Conservation (phyloP, 2,113 vertebrate genomes). For the Puffinus mauretanicus region DNA sequence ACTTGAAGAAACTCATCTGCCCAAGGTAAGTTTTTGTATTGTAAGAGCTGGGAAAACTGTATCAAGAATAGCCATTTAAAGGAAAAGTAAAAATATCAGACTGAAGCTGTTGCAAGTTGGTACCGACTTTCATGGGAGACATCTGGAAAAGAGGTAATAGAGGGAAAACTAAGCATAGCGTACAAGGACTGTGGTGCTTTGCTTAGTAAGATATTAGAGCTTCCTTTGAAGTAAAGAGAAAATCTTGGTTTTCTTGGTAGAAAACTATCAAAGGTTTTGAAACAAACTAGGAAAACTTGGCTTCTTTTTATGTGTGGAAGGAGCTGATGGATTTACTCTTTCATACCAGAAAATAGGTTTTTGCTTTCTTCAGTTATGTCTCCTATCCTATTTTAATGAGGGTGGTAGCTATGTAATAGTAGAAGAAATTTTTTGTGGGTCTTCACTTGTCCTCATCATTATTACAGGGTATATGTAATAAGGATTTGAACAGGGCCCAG, state of each 20-base stretch:
- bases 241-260: background rate
- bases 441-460: background rate
- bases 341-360: background rate
- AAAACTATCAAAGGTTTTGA: background rate
- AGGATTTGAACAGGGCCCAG: background rate
- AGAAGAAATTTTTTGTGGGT: background rate
- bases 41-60: background rate
- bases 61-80: background rate
- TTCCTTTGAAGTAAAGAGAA: background rate
- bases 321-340: background rate
- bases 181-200: background rate
- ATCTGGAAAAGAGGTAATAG: background rate
- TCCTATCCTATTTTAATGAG: background rate
- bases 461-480: background rate
- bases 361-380: background rate
- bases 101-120: background rate
- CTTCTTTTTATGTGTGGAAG: background rate
- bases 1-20: background rate
- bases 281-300: background rate
- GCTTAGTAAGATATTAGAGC: background rate
- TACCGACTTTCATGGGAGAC: background rate
- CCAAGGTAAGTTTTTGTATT: background rate
- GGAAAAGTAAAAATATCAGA: background rate
- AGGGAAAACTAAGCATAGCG: background rate
- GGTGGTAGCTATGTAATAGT: background rate